phyloP scores from a whole-genome alignment of 1,140 invertebrate species.

The Andricus grossulariae region DNA sequence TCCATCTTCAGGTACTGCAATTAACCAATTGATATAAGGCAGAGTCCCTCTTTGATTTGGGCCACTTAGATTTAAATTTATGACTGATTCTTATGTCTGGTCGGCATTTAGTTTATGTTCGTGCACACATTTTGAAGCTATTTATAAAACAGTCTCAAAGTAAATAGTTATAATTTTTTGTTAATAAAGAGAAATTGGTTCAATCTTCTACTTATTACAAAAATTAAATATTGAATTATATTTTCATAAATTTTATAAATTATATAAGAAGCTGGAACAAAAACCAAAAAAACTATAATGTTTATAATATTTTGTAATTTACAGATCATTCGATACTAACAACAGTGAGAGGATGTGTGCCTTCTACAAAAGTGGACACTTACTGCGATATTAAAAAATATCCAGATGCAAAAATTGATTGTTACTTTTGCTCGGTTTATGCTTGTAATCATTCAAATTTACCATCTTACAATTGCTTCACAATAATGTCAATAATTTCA shows the following conservation, averaged over 20 bases:
- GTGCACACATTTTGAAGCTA: background rate
- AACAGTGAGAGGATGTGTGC: constrained; percentile 66
- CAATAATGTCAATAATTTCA: background rate
- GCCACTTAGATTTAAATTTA: background rate
- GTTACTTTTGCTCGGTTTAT: constrained; percentile 62
- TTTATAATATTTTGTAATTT: constrained; percentile 36
- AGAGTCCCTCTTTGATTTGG: background rate
- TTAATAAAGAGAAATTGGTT: constrained; percentile 27
- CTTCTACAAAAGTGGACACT: constrained; percentile 51
- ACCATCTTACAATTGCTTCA: background rate
- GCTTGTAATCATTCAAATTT: constrained; percentile 60
- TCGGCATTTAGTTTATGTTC: no score
- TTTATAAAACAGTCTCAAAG: constrained; percentile 4
- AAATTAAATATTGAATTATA: background rate
- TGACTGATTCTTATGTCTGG: background rate
- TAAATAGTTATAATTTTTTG: background rate
- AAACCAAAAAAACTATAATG: no score
- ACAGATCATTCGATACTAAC: constrained; percentile 63
- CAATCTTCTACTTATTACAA: background rate
- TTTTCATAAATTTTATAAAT: background rate
- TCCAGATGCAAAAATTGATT: constrained; percentile 59
- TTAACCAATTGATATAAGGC: background rate
- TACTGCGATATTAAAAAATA: constrained; percentile 56
- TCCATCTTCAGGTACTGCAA: background rate
- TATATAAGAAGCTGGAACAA: no score